Conservation (phyloP, 2,888 invertebrate species). For the Oxyteleia sp. region DNA sequence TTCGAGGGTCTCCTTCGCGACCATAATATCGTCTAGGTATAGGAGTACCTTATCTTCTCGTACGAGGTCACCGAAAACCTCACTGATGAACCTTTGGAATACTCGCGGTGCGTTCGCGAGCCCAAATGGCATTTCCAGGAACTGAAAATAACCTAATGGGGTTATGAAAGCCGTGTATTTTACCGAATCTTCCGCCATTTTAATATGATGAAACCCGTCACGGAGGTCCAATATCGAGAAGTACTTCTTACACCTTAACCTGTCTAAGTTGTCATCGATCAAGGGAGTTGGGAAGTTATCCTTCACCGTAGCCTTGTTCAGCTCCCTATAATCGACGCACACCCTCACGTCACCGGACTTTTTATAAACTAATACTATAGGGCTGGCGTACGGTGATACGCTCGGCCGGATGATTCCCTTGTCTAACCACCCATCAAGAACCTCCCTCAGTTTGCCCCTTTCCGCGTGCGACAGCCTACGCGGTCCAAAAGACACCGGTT, state of each 20-base stretch:
- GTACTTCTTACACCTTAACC: not conserved
- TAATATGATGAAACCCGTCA: too few relatives aligned
- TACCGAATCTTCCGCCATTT: slow-evolving; percentile 12
- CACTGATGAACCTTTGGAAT: too few relatives aligned
- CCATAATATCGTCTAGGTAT: slow-evolving; percentile 1
- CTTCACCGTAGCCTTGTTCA: slow-evolving; percentile 37
- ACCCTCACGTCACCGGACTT: slow-evolving; percentile 29
- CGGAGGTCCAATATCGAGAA: not conserved
- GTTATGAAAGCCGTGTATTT: slow-evolving; percentile 14
- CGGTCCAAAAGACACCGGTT: too few relatives aligned
- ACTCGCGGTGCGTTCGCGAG: too few relatives aligned
- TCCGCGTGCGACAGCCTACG: too few relatives aligned
- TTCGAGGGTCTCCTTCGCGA: slow-evolving; percentile 10
- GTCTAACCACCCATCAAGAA: too few relatives aligned
- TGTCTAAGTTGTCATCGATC: slow-evolving; percentile 6
- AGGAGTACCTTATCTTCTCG: not conserved
- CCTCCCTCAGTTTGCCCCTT: too few relatives aligned
- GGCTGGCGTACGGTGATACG: slow-evolving; percentile 25
- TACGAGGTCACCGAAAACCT: too few relatives aligned
- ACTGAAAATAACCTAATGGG: too few relatives aligned
- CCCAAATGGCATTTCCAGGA: too few relatives aligned
- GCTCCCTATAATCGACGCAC: slow-evolving; percentile 32
- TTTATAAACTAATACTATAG: slow-evolving; percentile 19
- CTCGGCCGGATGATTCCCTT: too few relatives aligned
- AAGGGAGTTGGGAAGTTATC: slow-evolving; percentile 22